Evolutionary conservation across 1,140 invertebrate species (phyloP), one percentile per base, ranked within the genome.

Genomic region (Xylocopa sonorina): DNA sequence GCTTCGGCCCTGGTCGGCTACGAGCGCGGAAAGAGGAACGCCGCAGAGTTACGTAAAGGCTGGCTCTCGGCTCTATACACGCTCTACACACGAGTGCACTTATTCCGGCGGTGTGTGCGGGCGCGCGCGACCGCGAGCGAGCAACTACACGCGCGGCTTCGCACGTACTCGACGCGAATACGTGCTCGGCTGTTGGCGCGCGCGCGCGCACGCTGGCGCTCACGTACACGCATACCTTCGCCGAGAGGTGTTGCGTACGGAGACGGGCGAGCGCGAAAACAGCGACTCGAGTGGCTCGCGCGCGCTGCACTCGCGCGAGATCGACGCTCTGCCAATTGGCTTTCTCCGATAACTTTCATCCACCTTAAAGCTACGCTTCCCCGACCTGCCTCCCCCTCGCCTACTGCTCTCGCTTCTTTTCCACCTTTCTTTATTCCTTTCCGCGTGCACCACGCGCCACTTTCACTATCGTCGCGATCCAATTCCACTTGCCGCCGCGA

Each of bases 341-440:
- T 92, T 92, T 92, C 91, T 91, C 91, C 91, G 88, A 90, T 91
- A 92, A 92, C 91, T 92, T 92, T 92, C 91, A 91, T 92, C 84
- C 88, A 85, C 82, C 88, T 84, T 80, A 84, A 85, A 81, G n/a
- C 63, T 24, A 53, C 16, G 46, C 66, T 29, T 64, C 53, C 32
- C 41, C 0, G n/a, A 4, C 16, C 18, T 18, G 5, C 38, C 68
- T 78, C 69, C 78, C 60, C 78, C 66, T 66, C 79, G 78, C 68
- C 12, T 32, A 34, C n/a, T 21, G 68, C 80, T 60, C 69, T 73
- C 64, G 67, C 77, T 87, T 90, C 85, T 89, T 90, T 90, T 90
- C 86, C 84, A 87, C 86, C 84, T 89, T 90, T 88, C 88, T 89
- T 88, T 89, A 82, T 89, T 76, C 69, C 82, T 87, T 87, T 85